Evolutionary conservation across 2,797 vertebrate genomes (phyloP), one percentile per base, ranked within the genome.

Genomic region (Anisognathus igniventris): DNA sequence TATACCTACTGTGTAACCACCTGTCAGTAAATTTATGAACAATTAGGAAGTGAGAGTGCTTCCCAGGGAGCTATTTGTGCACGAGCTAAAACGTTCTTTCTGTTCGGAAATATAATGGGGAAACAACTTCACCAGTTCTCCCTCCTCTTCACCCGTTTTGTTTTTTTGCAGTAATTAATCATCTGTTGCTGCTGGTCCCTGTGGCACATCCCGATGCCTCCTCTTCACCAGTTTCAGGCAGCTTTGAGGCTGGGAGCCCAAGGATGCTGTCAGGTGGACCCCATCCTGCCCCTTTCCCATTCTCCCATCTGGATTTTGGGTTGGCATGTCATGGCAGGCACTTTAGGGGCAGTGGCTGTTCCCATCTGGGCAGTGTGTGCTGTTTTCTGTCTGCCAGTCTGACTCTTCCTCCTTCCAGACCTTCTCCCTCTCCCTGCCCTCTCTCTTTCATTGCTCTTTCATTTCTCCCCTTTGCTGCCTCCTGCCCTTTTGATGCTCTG

Each of bases 11-110:
- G 97, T 96, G 97, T 97, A 98, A 97, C 97, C 97, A 97, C 98
- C 98, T 98, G 97, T 97, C 97, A 97, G 97, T 91, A 97, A 98
- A 98, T 98, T 98, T 98, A 98, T 98, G 98, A 98, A 98, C 98
- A 98, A 98, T 98, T 97, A 98, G 97, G 96, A 97, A 97, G 96
- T 68, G 78, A 96, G 97, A 98, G 97, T 94, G 95, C 96, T 98
- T 98, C 97, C 98, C 94, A 96, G 97, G 97, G 97, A 98, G 96
- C 96, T 95, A 98, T 98, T 97, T 97, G 97, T 70, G 88, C 27
- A 33, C 45, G 24, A 76, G 76, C 96, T 97, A 97, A 97, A 97
- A 97, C 72, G 84, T 88, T 97, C 94, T 87, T 94, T 96, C 95
- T 95, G 94, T 92, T 96, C 87, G 6, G 86, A 96, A 96, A 93